Evolutionary conservation across 2,888 invertebrate genomes (phyloP), one percentile per base, ranked within the genome.

Genomic region (Unio delphinus): DNA sequence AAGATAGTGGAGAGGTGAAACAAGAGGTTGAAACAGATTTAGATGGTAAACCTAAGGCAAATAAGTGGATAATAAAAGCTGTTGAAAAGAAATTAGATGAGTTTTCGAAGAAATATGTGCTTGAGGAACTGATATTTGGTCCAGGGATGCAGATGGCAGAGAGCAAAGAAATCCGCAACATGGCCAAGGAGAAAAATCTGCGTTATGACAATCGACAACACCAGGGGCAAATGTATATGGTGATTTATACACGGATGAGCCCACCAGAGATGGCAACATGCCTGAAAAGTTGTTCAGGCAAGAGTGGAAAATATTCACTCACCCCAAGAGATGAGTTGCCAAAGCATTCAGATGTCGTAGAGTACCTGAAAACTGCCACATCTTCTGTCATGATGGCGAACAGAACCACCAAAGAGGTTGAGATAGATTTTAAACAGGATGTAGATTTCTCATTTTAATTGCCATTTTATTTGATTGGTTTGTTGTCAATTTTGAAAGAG

Each of bases 301-400:
- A 70, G n/a, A 78, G 77, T 61, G 83, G 82, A 2, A 83, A 82
- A 67, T 83, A 77, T 61, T 58, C 68, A n/a, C 66, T 81, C n/a
- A 70, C 81, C 5, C 62, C 73, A 0, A 69, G 61, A 34, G 65
- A 62, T 11, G 71, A 75, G 17, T 57, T 80, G 20, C 83, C 83
- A 0, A 79, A 68, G 6, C 74, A 81, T 68, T 70, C 64, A 8
- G 79, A 80, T 30, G 66, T 80, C 17, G 62, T 72, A 58, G 59
- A 71, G 3, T 72, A 74, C 23, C 30, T 76, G 20, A 59, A 65
- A 20, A 65, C 45, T 0, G 45, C 45, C 45, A 45, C 45, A 3
- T 45, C 45, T 3, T 45, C 45, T 45, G 45, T 45, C 15, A 45
- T 45, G 15, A 45, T 45, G 11, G 45, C 45, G 15, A 45, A 45